These are phyloP conservation scores for Blastobasis adustella DNA, from an alignment of 2,888 invertebrate genomes.

Conservation along the genomic window DNA sequence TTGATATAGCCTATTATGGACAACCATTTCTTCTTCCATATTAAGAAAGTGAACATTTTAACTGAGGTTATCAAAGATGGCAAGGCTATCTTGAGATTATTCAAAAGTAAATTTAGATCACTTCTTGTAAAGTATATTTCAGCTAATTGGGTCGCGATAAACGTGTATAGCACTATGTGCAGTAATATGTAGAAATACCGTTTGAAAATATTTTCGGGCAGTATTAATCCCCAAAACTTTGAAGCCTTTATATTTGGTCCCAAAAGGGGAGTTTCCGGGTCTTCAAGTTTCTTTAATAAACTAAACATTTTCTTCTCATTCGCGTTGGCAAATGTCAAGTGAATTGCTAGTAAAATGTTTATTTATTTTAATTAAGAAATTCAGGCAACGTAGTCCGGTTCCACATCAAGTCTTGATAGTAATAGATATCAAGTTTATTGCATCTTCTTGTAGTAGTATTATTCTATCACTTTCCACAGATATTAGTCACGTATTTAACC, in stretches of 20 bases:
- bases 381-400: no score
- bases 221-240: slow-evolving; percentile 54
- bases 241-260: slow-evolving; percentile 54
- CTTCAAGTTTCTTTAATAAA: slow-evolving; percentile 35
- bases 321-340: no score
- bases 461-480: no score
- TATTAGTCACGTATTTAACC: no score
- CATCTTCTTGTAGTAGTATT: no score
- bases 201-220: slow-evolving; percentile 33
- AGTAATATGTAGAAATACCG: slow-evolving; percentile 40
- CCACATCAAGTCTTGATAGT: no score
- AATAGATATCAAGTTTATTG: no score
- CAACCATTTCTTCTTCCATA: slow-evolving; percentile 49
- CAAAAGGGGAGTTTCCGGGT: slow-evolving; percentile 43
- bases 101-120: slow-evolving; percentile 45
- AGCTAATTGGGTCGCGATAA: slow-evolving; percentile 46
- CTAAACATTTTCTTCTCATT: no score
- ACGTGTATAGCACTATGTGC: slow-evolving; percentile 43
- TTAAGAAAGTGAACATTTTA: slow-evolving; percentile 48
- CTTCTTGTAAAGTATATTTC: slow-evolving; percentile 57
- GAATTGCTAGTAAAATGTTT: no score
- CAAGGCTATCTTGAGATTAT: slow-evolving; percentile 57
- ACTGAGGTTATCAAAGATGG: slow-evolving; percentile 47
- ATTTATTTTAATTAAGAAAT: no score
- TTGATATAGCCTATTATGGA: slow-evolving; percentile 50